A percentile compares a stretch with the other conserved stretches of the same genome.
These are phyloP conservation scores for Caenorhabditis brenneri DNA, from an alignment of 1,140 invertebrate species.

Conservation along the genomic window DNA sequence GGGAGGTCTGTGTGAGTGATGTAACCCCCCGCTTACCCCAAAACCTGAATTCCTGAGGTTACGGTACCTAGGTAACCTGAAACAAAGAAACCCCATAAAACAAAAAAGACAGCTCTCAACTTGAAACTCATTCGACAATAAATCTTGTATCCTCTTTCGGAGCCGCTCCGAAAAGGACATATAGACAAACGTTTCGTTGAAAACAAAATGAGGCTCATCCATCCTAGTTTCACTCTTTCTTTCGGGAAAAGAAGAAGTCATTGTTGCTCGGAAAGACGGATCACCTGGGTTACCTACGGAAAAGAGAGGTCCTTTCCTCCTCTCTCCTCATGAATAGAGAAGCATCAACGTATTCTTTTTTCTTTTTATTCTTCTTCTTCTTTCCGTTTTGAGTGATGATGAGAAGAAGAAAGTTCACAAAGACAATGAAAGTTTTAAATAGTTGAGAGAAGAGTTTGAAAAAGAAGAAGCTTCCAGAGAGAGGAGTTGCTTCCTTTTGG, in stretches of 20 bases:
- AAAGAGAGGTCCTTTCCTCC: too few species aligned
- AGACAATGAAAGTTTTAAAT: too few species aligned
- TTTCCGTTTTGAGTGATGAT: conserved; percentile 14
- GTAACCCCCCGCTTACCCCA: too few species aligned
- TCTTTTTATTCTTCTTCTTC: conserved; percentile 35
- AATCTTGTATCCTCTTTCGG: not conserved
- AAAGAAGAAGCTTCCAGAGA: not conserved
- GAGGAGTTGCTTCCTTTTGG: not conserved
- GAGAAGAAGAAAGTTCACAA: too few species aligned
- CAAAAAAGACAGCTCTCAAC: not conserved
- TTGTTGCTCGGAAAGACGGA: conserved; percentile 33
- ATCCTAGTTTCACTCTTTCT: conserved; percentile 28
- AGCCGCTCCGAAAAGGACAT: not conserved
- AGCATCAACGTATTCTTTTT: conserved; percentile 12
- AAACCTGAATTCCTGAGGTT: too few species aligned
- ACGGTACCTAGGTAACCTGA: too few species aligned
- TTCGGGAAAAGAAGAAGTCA: not conserved
- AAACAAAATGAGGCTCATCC: conserved; percentile 29
- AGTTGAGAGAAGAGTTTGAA: not conserved
- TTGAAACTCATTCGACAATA: not conserved
- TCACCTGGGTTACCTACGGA: conserved; percentile 38
- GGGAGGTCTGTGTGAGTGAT: too few species aligned
- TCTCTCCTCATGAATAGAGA: too few species aligned
- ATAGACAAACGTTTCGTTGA: not conserved
- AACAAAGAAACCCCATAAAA: not conserved